phyloP scores from a whole-genome alignment of 92 coral and sea anemone genomes.

The Desmophyllum pertusum region DNA sequence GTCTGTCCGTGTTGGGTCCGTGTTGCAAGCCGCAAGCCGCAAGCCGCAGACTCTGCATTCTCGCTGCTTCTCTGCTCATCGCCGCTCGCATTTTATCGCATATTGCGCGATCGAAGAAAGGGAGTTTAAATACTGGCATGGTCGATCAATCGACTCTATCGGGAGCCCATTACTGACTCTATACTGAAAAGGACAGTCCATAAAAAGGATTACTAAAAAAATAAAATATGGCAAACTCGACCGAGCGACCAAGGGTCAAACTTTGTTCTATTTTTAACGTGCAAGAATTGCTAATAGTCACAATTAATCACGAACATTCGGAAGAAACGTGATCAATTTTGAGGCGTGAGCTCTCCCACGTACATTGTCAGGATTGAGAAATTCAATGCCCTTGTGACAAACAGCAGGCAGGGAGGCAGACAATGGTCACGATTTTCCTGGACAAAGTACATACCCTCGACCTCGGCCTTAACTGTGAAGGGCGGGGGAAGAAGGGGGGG shows the following conservation, averaged over 20 bases:
- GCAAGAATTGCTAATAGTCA: too few relatives aligned
- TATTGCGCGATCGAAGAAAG: background rate
- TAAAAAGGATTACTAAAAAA: too few relatives aligned
- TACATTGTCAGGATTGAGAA: background rate
- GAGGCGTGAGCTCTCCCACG: background rate
- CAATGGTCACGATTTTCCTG: background rate
- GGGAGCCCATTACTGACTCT: background rate
- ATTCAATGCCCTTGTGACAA: background rate
- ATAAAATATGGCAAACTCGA: background rate
- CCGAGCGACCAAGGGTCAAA: background rate
- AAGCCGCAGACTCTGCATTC: background rate
- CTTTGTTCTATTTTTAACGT: too few relatives aligned
- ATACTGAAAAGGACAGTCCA: background rate
- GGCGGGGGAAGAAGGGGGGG: background rate
- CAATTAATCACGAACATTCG: background rate
- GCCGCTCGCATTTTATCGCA: background rate
- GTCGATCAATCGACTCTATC: background rate
- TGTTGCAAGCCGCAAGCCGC: background rate
- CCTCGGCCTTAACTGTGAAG: background rate
- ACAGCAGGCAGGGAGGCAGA: background rate
- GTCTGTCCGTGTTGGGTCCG: background rate
- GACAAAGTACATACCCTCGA: constrained; percentile 5
- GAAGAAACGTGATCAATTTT: background rate
- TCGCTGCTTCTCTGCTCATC: background rate
- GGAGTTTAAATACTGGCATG: background rate